Conservation (phyloP, 1,140 invertebrate genomes). For the Anoplolepis gracilipes region DNA sequence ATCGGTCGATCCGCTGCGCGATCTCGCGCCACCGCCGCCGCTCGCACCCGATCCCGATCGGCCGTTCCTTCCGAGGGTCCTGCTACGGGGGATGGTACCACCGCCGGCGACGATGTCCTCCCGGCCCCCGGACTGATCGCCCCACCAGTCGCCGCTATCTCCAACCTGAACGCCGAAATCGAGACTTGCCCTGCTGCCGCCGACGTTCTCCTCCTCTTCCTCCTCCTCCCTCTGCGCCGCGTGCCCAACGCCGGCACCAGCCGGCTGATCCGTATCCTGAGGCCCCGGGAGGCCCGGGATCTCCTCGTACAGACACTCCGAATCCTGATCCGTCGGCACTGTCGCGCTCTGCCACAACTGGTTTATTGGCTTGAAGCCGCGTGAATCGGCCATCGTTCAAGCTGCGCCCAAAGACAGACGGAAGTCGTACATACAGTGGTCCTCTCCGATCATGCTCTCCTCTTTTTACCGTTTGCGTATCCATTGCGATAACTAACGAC, state of each 20-base stretch:
- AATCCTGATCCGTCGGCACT: constrained; percentile 82
- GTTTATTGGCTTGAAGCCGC: constrained; percentile 85
- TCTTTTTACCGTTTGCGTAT: background rate
- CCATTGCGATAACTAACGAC: background rate
- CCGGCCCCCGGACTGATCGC: background rate
- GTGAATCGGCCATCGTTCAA: constrained; percentile 84
- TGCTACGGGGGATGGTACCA: constrained; percentile 36
- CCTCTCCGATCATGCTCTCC: background rate
- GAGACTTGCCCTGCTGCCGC: constrained; percentile 45
- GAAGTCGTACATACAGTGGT: constrained; percentile 27
- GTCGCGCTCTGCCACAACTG: constrained; percentile 82
- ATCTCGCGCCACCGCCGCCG: constrained; percentile 62
- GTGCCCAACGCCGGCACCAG: constrained; percentile 62
- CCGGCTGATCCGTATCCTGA: constrained; percentile 74
- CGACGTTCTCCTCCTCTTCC: constrained; percentile 58
- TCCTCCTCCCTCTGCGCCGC: constrained; percentile 61
- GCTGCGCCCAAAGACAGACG: constrained; percentile 72
- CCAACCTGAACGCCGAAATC: constrained; percentile 72
- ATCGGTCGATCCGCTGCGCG: constrained; percentile 72
- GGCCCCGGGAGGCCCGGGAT: constrained; percentile 81
- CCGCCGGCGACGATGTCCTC: constrained; percentile 38
- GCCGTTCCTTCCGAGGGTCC: constrained; percentile 31
- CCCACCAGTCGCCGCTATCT: constrained; percentile 69
- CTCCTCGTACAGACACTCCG: constrained; percentile 85
- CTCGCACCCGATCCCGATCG: constrained; percentile 54